Evolutionary conservation across 2,113 vertebrate genomes (phyloP).

Genomic region (Barbus barbus): DNA sequence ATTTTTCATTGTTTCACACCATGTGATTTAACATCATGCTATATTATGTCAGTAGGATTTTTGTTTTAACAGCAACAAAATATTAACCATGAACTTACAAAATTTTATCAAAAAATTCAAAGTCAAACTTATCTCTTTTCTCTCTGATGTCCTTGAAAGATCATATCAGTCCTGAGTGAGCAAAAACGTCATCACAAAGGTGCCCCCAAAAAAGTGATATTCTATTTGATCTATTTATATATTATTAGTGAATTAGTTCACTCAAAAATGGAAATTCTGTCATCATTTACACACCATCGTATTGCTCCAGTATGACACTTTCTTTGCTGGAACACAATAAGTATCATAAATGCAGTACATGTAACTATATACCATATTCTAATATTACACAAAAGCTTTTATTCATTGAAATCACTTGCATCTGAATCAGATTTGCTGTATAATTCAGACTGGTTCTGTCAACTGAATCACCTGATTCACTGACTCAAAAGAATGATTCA

Average conservation of each 20-base stretch:
- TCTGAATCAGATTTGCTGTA: neutral
- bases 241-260: neutral
- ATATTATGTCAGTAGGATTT: neutral
- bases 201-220: no score
- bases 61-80: neutral
- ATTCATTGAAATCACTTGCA: neutral
- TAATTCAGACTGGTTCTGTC: neutral
- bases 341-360: neutral
- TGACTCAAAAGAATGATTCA: neutral
- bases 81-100: neutral
- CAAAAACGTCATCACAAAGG: neutral
- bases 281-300: no score
- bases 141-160: neutral
- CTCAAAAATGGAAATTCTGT: neutral
- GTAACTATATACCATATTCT: neutral
- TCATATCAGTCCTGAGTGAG: neutral
- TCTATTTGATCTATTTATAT: no score
- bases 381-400: neutral
- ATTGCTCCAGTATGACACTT: no score
- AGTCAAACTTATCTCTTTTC: neutral
- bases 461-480: neutral
- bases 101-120: neutral
- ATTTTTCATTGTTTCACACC: conserved; percentile 6
- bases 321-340: no score
- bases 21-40: neutral